These are phyloP conservation scores for Empidonax alnorum DNA, from an alignment of 2,113 vertebrate genomes.

Conservation along the genomic window DNA sequence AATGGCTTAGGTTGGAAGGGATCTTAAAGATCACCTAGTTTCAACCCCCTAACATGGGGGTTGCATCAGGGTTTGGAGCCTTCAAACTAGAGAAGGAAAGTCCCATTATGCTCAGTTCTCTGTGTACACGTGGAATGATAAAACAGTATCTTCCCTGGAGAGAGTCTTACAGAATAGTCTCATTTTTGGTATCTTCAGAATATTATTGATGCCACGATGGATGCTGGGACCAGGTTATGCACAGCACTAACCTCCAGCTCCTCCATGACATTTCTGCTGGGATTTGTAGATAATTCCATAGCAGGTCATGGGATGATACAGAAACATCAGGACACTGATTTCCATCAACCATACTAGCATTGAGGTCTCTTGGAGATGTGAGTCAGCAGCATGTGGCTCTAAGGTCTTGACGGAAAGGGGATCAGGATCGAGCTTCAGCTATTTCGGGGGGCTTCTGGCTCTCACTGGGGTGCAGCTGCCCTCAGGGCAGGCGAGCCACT, in stretches of 20 bases:
- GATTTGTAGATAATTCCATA: background rate
- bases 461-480: background rate
- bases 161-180: background rate
- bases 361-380: background rate
- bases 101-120: background rate
- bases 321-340: background rate
- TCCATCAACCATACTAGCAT: background rate
- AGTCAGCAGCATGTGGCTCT: background rate
- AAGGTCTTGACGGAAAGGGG: background rate
- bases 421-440: accelerated
- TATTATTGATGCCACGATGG: background rate
- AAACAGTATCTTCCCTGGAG: background rate
- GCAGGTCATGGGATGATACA: background rate
- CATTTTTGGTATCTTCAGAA: background rate
- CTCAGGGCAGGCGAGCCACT: background rate
- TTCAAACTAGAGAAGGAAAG: background rate
- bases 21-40: background rate
- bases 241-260: background rate
- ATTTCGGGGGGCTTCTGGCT: background rate
- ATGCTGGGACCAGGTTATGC: background rate
- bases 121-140: background rate
- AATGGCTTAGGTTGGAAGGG: background rate
- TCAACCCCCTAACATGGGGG: background rate
- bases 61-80: background rate
- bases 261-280: background rate